These are phyloP conservation scores for Ichneumoninae sp. DNA, from an alignment of 2,888 invertebrate species.

Conservation along the genomic window DNA sequence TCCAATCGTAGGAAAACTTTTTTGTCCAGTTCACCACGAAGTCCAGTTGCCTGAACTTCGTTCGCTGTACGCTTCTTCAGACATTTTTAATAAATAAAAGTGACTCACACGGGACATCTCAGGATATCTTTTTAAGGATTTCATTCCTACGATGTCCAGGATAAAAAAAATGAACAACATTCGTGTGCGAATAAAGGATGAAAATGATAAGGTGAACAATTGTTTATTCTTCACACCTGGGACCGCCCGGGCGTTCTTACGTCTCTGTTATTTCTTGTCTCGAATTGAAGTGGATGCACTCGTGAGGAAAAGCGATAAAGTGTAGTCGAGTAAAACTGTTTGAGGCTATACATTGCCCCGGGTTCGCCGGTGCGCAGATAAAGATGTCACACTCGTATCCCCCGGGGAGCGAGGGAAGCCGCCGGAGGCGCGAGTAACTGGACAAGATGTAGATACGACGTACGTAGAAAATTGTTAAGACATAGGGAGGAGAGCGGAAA, in stretches of 20 bases:
- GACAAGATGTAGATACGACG: conserved; percentile 73
- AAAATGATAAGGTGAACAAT: not conserved
- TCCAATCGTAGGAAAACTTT: not conserved
- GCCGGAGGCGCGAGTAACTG: conserved; percentile 62
- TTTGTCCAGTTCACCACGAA: not conserved
- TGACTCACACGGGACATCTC: not conserved
- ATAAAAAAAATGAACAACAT: not conserved
- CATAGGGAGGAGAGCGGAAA: conserved; percentile 24
- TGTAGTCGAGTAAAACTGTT: conserved; percentile 68
- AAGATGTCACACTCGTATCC: conserved; percentile 77
- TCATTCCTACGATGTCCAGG: not conserved
- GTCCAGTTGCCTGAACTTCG: too few species aligned
- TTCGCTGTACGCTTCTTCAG: not conserved
- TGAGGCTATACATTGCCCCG: conserved; percentile 67
- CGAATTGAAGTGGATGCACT: conserved; percentile 72
- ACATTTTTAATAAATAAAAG: not conserved
- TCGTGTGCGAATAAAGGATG: not conserved
- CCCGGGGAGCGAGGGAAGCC: conserved; percentile 71
- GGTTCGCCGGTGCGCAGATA: conserved; percentile 71
- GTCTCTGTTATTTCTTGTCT: conserved; percentile 70
- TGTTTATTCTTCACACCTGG: conserved; percentile 30
- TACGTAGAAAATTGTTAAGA: conserved; percentile 51
- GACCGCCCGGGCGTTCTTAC: conserved; percentile 7
- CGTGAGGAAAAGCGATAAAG: conserved; percentile 36
- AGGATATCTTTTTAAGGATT: not conserved